Base-by-base conservation (phyloP, 1,140 invertebrate genomes). In the Potamilus streckersoni region DNA sequence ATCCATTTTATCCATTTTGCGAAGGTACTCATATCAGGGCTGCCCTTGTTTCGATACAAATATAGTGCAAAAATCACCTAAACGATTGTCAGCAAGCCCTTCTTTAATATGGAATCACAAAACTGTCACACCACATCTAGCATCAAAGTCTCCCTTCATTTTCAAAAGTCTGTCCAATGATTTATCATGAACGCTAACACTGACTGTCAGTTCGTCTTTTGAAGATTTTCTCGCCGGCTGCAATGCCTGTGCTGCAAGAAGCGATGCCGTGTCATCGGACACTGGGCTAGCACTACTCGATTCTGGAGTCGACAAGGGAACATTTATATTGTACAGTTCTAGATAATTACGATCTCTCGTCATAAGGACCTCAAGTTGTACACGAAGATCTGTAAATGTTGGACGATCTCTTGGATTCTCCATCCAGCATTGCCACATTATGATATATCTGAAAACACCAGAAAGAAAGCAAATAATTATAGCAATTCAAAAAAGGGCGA, bases 351-450 rank as follows among this genome's bases (percentile, higher is more conserved):
- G 71, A 79, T 89, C 85, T 62, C 83, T 74, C 16, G 80, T 78
- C 72, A 90, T 91, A 60, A 96, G 90, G 19, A 93, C 90, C 79
- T 93, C 92, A 27, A 95, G 89, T 85, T 94, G 95, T 56, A 84
- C 60, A 57, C 87, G 79, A 13, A 90, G 81, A 74, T 93, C 92
- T 65, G 93, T 93, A 87, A 97, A 97, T 27, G 93, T 94, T 15
- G 95, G 95, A 63, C 96, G 90, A 75, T 93, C 92, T 76, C 93
- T 93, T 0, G 94, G 93, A 79, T 92, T 91, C 77, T 93, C 94
- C 79, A 92, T 92, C 95, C 95, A 97, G 89, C 95, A 96, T 80
- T 93, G 91, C 58, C 93, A 86, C 91, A 97, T 94, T 31, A 96
- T 89, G 69, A 93, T 89, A 89, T 95, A 94, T 61, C 95, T 96